Percentiles rank a stretch among this genome's conserved stretches.
These are phyloP conservation scores for Odontamblyopus rebecca DNA, from an alignment of 2,797 vertebrate genomes.

Conservation along the genomic window DNA sequence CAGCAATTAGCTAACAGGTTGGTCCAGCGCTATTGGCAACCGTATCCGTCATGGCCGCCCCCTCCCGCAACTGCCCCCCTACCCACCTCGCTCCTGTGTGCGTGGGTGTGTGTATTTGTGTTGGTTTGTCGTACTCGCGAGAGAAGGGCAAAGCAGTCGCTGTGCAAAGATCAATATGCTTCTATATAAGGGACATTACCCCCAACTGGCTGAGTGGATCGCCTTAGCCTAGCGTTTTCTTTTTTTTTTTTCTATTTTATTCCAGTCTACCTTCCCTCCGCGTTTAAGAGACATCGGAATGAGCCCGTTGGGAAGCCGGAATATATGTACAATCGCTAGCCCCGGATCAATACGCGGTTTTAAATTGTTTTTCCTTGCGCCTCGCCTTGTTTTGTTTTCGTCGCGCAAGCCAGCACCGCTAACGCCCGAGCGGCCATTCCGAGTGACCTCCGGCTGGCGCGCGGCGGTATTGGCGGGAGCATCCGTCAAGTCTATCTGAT, in stretches of 20 bases:
- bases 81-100: slow-evolving; percentile 49
- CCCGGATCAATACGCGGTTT: slow-evolving; percentile 86
- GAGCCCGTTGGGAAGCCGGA: slow-evolving; percentile 78
- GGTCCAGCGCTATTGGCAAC: slow-evolving; percentile 93
- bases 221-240: slow-evolving; percentile 79
- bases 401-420: slow-evolving; percentile 28
- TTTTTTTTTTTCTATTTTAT: slow-evolving; percentile 81
- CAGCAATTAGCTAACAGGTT: slow-evolving; percentile 98
- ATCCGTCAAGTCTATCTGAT: slow-evolving; percentile 69
- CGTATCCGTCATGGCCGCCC: slow-evolving; percentile 89
- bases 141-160: slow-evolving; percentile 64
- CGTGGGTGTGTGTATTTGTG: slow-evolving; percentile 47
- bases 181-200: slow-evolving; percentile 94
- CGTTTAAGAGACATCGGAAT: slow-evolving; percentile 80
- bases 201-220: slow-evolving; percentile 87
- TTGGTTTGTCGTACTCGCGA: slow-evolving; percentile 59
- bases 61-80: neutral
- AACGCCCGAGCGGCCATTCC: slow-evolving; percentile 31
- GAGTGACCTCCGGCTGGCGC: slow-evolving; percentile 26
- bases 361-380: slow-evolving; percentile 82
- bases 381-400: slow-evolving; percentile 73
- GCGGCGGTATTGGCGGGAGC: slow-evolving; percentile 59
- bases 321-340: slow-evolving; percentile 86
- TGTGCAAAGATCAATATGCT: slow-evolving; percentile 93
- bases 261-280: slow-evolving; percentile 75